Conservation (phyloP, 2,797 vertebrate genomes). For the Anableps anableps region DNA sequence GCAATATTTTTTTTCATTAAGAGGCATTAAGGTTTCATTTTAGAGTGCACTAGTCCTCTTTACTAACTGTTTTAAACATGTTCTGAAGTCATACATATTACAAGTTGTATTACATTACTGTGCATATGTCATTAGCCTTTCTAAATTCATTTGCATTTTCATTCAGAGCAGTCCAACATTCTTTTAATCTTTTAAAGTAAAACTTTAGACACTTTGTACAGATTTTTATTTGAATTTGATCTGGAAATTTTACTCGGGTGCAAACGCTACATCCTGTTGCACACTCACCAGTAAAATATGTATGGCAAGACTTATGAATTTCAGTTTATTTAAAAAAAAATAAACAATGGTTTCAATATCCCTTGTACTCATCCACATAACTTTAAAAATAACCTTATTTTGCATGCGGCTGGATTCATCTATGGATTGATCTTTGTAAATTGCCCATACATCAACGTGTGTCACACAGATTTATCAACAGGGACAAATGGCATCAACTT, state of each 20-base stretch:
- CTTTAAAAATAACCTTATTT: constrained; percentile 31
- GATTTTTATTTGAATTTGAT: background rate
- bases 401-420: constrained; percentile 30
- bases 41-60: background rate
- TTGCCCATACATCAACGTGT: constrained; percentile 36
- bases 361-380: background rate
- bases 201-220: background rate
- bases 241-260: background rate
- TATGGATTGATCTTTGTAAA: constrained; percentile 46
- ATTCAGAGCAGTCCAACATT: background rate
- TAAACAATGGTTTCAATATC: background rate
- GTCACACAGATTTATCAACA: constrained; percentile 52
- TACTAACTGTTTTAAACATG: background rate
- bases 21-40: background rate
- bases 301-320: background rate
- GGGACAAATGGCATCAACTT: constrained; percentile 55
- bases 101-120: too few species aligned
- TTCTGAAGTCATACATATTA: background rate
- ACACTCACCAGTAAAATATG: background rate
- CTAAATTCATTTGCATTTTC: background rate
- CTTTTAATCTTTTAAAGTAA: background rate
- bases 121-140: too few species aligned
- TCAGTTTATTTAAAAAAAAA: background rate
- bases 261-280: background rate
- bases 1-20: too few species aligned